phyloP scores from a whole-genome alignment of 2,113 vertebrate species.

The Hippocampus mohnikei region DNA sequence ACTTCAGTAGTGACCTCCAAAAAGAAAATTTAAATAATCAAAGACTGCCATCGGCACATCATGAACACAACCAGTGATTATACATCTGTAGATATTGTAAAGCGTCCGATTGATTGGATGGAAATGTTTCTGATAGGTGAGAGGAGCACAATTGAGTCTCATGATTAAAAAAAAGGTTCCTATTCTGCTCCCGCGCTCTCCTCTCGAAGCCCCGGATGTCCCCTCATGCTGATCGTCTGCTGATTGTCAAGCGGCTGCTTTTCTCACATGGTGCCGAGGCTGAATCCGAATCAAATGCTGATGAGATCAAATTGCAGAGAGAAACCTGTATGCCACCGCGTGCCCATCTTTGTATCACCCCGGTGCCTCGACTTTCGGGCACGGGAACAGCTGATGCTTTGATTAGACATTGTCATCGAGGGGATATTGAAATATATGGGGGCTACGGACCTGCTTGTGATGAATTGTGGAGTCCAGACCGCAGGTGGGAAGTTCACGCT shows the following conservation, averaged over 20 bases:
- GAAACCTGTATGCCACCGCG: slow-evolving; percentile 52
- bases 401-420: slow-evolving; percentile 37
- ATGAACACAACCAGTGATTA: not conserved
- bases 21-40: not conserved
- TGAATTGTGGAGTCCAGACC: slow-evolving; percentile 24
- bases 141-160: slow-evolving; percentile 49
- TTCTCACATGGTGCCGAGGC: slow-evolving; percentile 52
- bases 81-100: not conserved
- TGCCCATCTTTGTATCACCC: slow-evolving; percentile 45
- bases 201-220: slow-evolving; percentile 45
- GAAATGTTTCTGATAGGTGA: slow-evolving; percentile 39
- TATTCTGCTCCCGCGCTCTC: slow-evolving; percentile 51
- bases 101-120: not conserved
- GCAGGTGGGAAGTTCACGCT: slow-evolving; percentile 23
- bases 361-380: slow-evolving; percentile 41
- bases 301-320: slow-evolving; percentile 62
- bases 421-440: slow-evolving; percentile 26
- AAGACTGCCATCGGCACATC: not conserved
- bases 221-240: slow-evolving; percentile 41
- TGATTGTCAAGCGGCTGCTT: slow-evolving; percentile 58
- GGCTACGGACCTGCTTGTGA: slow-evolving; percentile 12
- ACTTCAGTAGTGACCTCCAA: not conserved
- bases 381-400: slow-evolving; percentile 32
- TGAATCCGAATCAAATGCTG: slow-evolving; percentile 59
- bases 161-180: slow-evolving; percentile 48